Base-by-base conservation (phyloP, 2,888 invertebrate species). In the Andrena marginata region DNA sequence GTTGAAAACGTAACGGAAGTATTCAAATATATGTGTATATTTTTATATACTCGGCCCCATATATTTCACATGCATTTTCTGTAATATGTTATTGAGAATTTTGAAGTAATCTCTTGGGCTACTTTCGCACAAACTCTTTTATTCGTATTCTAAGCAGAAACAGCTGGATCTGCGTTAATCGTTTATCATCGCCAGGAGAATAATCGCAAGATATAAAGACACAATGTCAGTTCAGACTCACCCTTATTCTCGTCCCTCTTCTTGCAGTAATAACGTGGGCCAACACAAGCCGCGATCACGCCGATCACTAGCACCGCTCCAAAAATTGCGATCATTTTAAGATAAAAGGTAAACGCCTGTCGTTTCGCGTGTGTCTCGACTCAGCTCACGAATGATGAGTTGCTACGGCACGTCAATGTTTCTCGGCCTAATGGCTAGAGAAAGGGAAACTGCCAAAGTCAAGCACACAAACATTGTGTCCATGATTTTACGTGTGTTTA, bases 201-300 rank as follows among this genome's bases (percentile, higher is more conserved):
- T 42, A 42, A 42, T 42, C 42, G 10, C 42, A 35, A 35, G 35
- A 35, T 35, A 2, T 10, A 35, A 3, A 16, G 5, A 42, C 16
- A 4, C 16, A 42, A 42, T 35, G 13, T 33, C n/a, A 2, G 1
- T 31, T 60, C 29, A 42, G 29, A 56, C 70, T 81, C 33, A 79
- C 74, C 67, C 1, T 33, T 49, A 16, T 42, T 10, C 29, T 64
- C 16, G 3, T 2, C 31, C 16, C 16, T n/a, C 64, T 26, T 71
- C 20, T 83, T 83, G 20, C 78, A 70, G 49, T 74, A 82, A 56
- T 85, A 85, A 74, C 83, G 77, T 7, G 87, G 84, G 2, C 80
- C 78, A 2, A 85, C 20, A 42, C 84, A 89, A 26, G 80, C 82
- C n/a, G 71, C 77, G 31, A 85, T 69, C 20, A 79, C 68, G 42